These are phyloP conservation scores for Bambusicola thoracicus DNA, from an alignment of 2,113 vertebrate species.

Conservation along the genomic window DNA sequence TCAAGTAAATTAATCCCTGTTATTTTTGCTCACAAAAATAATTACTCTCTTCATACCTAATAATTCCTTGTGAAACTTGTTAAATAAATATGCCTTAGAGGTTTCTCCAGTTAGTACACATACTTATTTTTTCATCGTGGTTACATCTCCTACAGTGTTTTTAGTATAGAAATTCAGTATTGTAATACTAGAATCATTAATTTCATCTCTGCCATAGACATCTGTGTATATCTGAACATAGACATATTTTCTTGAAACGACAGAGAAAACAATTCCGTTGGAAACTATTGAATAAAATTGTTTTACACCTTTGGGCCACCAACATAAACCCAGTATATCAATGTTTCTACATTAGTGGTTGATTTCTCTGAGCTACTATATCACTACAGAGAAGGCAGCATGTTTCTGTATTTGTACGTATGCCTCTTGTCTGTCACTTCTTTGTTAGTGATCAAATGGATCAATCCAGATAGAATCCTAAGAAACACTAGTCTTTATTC, in stretches of 20 bases:
- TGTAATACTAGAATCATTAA: background rate
- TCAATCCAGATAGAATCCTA: background rate
- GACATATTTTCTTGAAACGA: background rate
- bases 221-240: background rate
- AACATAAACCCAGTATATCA: background rate
- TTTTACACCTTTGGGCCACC: slow-evolving; percentile 7
- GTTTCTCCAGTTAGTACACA: background rate
- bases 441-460: background rate
- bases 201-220: background rate
- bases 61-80: background rate
- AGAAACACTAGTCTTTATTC: background rate
- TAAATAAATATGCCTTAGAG: slow-evolving; percentile 1
- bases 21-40: background rate
- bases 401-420: background rate
- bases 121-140: background rate
- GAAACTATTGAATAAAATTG: slow-evolving; percentile 17
- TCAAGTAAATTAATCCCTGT: background rate
- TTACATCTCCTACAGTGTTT: slow-evolving; percentile 1
- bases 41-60: background rate
- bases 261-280: slow-evolving; percentile 27
- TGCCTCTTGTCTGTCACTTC: background rate
- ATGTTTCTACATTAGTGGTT: background rate
- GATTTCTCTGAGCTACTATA: background rate
- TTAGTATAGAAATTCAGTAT: background rate
- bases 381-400: background rate